These are phyloP conservation scores for Thecophora atra DNA, from an alignment of 2,888 invertebrate genomes.

Conservation along the genomic window DNA sequence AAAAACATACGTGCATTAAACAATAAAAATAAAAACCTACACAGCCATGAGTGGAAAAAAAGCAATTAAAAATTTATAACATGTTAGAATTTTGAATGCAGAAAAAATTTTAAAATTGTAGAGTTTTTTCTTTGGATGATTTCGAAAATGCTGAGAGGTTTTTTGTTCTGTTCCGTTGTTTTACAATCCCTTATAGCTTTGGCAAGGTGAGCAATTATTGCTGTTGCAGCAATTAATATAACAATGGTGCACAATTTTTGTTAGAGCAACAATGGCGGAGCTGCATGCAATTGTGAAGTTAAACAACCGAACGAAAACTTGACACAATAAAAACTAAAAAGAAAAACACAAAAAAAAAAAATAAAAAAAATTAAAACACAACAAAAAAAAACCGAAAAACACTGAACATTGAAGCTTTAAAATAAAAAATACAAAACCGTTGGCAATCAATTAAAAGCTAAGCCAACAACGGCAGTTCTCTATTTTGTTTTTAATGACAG, in stretches of 20 bases:
- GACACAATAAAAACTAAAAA: neutral
- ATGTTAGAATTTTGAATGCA: slow-evolving; percentile 1
- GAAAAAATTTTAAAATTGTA: neutral
- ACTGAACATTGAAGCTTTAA: neutral
- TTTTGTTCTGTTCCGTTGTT: neutral
- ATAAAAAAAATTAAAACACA: neutral
- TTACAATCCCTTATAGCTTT: slow-evolving; percentile 11
- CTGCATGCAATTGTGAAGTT: neutral
- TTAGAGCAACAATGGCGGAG: neutral
- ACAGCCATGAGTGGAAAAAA: too few species aligned
- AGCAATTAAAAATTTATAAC: neutral
- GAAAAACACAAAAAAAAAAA: neutral
- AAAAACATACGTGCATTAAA: neutral
- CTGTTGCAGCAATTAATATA: slow-evolving; percentile 13
- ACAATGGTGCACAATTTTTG: slow-evolving; percentile 14
- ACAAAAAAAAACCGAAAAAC: neutral
- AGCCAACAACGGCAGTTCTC: neutral
- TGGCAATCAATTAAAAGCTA: slow-evolving; percentile 21
- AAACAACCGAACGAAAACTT: neutral
- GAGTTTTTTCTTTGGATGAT: neutral
- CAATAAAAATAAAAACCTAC: neutral
- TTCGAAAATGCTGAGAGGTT: neutral
- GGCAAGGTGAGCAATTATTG: slow-evolving; percentile 25
- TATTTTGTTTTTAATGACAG: slow-evolving; percentile 4
- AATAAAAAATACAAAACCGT: neutral